Conservation (phyloP, 92 coral and sea anemone species). For the Zoanthus gigantus region DNA sequence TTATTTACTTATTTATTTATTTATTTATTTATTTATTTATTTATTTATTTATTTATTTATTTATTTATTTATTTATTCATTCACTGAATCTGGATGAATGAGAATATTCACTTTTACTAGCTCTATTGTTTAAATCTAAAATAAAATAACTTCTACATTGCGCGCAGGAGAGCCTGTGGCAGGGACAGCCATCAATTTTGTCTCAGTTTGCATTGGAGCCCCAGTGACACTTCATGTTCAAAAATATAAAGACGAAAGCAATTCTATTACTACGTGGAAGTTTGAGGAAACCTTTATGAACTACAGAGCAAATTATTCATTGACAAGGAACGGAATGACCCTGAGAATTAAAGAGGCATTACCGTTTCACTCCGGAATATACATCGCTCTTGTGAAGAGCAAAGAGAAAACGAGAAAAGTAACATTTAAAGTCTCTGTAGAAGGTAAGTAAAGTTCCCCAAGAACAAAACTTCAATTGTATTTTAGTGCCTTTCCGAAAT, state of each 20-base stretch:
- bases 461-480: background rate
- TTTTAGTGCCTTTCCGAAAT: background rate
- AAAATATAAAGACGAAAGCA: background rate
- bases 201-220: slow-evolving; percentile 36
- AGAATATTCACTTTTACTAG: too few species aligned
- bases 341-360: slow-evolving; percentile 2
- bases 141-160: too few species aligned
- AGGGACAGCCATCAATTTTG: background rate
- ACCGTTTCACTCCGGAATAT: slow-evolving; percentile 32
- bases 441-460: background rate
- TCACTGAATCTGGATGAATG: too few species aligned
- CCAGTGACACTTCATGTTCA: slow-evolving; percentile 15
- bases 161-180: slow-evolving; percentile 13
- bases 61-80: too few species aligned
- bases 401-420: slow-evolving; percentile 10
- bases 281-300: background rate
- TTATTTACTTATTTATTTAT: too few species aligned
- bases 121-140: too few species aligned
- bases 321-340: slow-evolving; percentile 18
- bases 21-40: too few species aligned
- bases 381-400: slow-evolving; percentile 23
- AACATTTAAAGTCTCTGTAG: slow-evolving; percentile 28
- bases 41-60: too few species aligned
- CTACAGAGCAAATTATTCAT: slow-evolving; percentile 13
- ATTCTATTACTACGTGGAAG: background rate